Evolutionary conservation across 2,888 invertebrate genomes (phyloP), one percentile per base, ranked within the genome.

Genomic region (Eilema depressum): DNA sequence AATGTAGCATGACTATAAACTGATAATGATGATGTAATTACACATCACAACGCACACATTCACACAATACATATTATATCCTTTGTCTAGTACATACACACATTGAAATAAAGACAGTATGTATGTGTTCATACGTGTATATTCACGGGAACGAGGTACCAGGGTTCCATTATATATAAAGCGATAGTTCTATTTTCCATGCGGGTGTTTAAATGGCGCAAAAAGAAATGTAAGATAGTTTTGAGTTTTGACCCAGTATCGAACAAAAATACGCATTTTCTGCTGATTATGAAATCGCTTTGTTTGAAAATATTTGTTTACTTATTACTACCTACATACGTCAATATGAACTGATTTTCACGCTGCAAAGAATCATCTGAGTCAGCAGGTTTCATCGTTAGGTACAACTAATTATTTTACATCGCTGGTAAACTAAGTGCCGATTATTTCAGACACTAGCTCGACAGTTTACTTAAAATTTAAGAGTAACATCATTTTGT

Each of bases 11-110:
- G 86, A 88, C 90, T 88, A 88, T 88, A 80, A 82, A 80, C 84
- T 83, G 86, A 86, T 91, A 89, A 91, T 91, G 81, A 85, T 82
- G 89, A 85, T 83, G 88, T 89, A 89, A 91, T 91, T 89, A 89
- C 79, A 80, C 83, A 82, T 86, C 87, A 85, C 86, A 80, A 77
- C 78, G 47, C 81, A 80, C 78, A 82, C 80, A 80, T 64, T 37
- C 66, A 70, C 63, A 77, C 65, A 70, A 65, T 78, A 78, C 72
- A 75, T 78, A 61, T 64, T n/a, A 74, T 68, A 66, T 64, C 61
- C 71, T 70, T 69, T 65, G 78, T 75, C 75, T 74, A 76, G 78
- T 76, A 53, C 53, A 79, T 78, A 80, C 74, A 70, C 74, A 74
- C 78, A 77, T 71, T 47, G 70, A 72, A 74, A 80, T 78, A 82